Evolutionary conservation across 2,888 invertebrate genomes (phyloP), one percentile per base, ranked within the genome.

Genomic region (Cancer borealis): DNA sequence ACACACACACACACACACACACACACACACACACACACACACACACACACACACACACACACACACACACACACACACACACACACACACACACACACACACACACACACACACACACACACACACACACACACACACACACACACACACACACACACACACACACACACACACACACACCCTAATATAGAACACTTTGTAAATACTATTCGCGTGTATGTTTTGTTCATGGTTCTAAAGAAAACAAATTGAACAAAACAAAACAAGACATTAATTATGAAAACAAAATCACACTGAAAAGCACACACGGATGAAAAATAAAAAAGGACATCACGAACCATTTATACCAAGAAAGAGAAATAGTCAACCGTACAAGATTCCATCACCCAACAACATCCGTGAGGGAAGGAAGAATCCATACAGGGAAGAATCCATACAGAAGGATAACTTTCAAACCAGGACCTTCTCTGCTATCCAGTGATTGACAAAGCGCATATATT

Each of bases 401-500:
- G 47, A 46, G n/a, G 26, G 47, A 10, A 46, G 88, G 39, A 84
- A 84, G 84, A 39, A 30, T 84, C 84, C 14, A 14, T 84, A 10
- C 39, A 30, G 84, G 3, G 66, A 84, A 84, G 84, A 39, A 30
- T 84, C 84, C 14, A 14, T 84, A 10, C 39, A 30, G 84, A 84
- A 39, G 84, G 84, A 84, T 84, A 84, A 84, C 84, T 84, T 84
- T 84, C n/a, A 30, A 14, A 14, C 3, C 84, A 1, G 12, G 10
- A 10, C 84, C 39, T 30, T 39, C 39, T 84, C n/a, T 39, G 14
- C 39, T 39, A 30, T 39, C 84, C 84, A 30, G 39, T 92, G 92
- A 92, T 92, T 92, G 92, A 92, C 92, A 92, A 73, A 92, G 47
- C 92, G 92, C 92, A 92, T 66, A 60, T 92, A 92, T 92, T 92